Evolutionary conservation across 2,888 invertebrate genomes (phyloP).

Genomic region (Diploptera punctata): DNA sequence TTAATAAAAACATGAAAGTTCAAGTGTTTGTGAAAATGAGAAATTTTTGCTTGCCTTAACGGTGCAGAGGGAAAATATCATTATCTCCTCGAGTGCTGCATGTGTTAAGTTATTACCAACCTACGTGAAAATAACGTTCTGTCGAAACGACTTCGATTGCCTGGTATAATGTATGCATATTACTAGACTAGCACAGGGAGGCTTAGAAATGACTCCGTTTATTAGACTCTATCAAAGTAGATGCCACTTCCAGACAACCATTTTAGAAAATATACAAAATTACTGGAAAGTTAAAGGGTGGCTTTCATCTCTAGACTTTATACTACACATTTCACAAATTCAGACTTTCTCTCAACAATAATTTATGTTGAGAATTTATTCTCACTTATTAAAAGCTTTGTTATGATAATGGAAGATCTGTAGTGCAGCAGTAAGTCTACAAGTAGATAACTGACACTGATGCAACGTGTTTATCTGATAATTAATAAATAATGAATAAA

Average conservation of each 20-base stretch:
- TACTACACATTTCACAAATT: not conserved
- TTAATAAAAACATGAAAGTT: too few relatives aligned
- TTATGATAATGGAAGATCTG: too few relatives aligned
- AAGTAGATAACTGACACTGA: too few relatives aligned
- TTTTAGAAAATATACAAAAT: constrained; percentile 17
- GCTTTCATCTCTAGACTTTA: not conserved
- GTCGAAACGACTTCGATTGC: not conserved
- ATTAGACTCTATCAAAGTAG: constrained; percentile 4
- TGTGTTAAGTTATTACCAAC: not conserved
- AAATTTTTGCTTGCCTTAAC: not conserved
- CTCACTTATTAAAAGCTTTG: not conserved
- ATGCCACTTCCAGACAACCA: constrained; percentile 8
- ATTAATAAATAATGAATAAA: too few relatives aligned
- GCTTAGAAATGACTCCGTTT: not conserved
- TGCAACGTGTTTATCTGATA: too few relatives aligned
- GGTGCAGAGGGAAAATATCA: too few relatives aligned
- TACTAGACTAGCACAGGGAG: not conserved
- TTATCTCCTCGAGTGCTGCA: too few relatives aligned
- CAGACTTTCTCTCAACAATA: not conserved
- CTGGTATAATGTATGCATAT: not conserved
- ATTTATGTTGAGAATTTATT: not conserved
- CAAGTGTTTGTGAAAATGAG: not conserved
- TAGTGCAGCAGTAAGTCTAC: too few relatives aligned
- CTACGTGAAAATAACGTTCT: not conserved
- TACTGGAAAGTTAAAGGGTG: constrained; percentile 2